Base-by-base conservation (phyloP, 2,113 vertebrate species). In the Gulo gulo region DNA sequence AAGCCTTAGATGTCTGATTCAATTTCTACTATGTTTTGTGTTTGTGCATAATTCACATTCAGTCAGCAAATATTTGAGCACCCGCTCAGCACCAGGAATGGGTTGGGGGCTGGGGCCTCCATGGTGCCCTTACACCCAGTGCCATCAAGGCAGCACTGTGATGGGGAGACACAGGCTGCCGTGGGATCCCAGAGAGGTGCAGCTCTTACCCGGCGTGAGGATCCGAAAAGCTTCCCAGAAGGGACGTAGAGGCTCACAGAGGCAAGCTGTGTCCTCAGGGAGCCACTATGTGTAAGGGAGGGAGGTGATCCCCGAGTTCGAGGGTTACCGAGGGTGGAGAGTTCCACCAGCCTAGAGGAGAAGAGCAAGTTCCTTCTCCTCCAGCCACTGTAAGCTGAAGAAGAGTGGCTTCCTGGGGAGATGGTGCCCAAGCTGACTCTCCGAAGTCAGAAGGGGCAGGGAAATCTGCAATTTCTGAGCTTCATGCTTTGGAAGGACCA, bases 11-110 rank as follows among this genome's bases (percentile, higher is more conserved):
- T 67, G 84, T 94, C 91, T 87, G 84, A 91, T 83, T 93, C 85
- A 39, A 61, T 94, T 92, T 89, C 55, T 79, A 79, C 65, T 84
- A 2, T 42, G n/a, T 63, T 94, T 93, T 96, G 50, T 91, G 94
- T 88, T 78, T 63, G 61, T 81, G 57, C 21, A 39, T 89, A 92
- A 93, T 88, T 92, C 83, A 39, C 71, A 73, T 36, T 81, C 90
- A 80, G 95, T 20, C 4, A 11, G 88, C 50, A 92, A 85, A 78
- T 88, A 95, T 85, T 39, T 52, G 61, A 84, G 82, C 65, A 29
- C 67, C 61, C 55, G 21, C 50, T 79, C 55, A 69, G 36, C 6
- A 55, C 55, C 29, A 24, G 39, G n/a, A 39, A 1, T 24, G 42
- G 65, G 69, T 79, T 78, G 12, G 87, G 34, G 7, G 3, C 93